Conservation (phyloP, 2,113 vertebrate genomes). For the Pithys albifrons region DNA sequence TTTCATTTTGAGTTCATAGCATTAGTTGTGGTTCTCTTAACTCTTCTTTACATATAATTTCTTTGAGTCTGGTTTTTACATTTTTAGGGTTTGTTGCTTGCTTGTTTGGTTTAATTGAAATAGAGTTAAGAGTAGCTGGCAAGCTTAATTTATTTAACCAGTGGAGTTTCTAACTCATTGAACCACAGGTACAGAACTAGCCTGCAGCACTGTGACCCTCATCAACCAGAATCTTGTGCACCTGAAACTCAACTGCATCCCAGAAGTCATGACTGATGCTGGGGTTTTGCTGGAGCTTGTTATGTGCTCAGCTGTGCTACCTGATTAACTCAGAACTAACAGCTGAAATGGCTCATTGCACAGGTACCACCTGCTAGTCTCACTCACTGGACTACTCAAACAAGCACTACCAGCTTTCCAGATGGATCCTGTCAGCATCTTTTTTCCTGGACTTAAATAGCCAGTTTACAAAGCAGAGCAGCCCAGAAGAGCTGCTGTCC, state of each 20-base stretch:
- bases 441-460: conserved; percentile 2
- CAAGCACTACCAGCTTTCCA: conserved; percentile 6
- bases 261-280: neutral
- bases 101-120: neutral
- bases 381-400: neutral
- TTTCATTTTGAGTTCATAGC: neutral
- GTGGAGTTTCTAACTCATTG: neutral
- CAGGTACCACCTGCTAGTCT: conserved; percentile 29
- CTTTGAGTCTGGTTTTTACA: neutral
- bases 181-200: neutral
- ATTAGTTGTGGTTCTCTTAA: neutral
- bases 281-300: neutral
- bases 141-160: neutral
- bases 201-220: neutral
- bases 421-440: conserved; percentile 31
- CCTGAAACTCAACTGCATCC: neutral
- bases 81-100: neutral
- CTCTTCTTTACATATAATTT: neutral
- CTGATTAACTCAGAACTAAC: neutral
- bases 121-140: neutral
- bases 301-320: neutral
- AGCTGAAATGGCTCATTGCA: neutral
- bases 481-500: neutral
- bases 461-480: neutral
- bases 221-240: neutral